phyloP scores from a whole-genome alignment of 2,888 invertebrate genomes.

The Hartigia nigra region DNA sequence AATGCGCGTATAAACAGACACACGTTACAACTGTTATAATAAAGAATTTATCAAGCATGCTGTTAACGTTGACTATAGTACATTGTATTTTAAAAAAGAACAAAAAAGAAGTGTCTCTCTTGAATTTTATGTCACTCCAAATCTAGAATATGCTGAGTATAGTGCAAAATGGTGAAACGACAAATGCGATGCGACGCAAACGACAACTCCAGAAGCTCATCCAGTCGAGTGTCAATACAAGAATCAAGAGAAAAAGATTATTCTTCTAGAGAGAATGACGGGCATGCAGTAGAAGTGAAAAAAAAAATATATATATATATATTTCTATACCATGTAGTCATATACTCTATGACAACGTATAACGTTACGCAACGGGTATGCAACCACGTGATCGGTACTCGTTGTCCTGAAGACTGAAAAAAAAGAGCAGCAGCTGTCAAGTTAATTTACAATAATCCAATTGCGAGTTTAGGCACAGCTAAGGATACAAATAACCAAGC shows the following conservation, averaged over 20 bases:
- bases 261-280: background rate
- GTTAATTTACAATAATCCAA: conserved; percentile 28
- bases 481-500: background rate
- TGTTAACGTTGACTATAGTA: background rate
- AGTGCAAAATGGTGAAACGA: background rate
- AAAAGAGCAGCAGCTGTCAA: conserved; percentile 19
- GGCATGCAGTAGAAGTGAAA: no score
- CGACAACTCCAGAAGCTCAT: background rate
- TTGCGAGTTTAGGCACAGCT: background rate
- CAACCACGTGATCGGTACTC: background rate
- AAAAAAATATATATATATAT: no score
- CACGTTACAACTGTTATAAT: background rate
- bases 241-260: background rate
- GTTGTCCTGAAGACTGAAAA: conserved; percentile 7
- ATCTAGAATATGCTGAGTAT: background rate
- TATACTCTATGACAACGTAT: no score
- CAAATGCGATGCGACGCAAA: background rate
- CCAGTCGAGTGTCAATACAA: background rate
- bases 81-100: background rate
- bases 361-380: background rate
- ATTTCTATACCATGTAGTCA: no score
- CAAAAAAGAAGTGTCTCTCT: background rate
- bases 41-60: background rate
- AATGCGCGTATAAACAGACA: background rate
- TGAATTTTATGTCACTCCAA: background rate